Evolutionary conservation across 2,797 vertebrate species (phyloP), one percentile per base, ranked within the genome.

Genomic region (Halcyon badia): DNA sequence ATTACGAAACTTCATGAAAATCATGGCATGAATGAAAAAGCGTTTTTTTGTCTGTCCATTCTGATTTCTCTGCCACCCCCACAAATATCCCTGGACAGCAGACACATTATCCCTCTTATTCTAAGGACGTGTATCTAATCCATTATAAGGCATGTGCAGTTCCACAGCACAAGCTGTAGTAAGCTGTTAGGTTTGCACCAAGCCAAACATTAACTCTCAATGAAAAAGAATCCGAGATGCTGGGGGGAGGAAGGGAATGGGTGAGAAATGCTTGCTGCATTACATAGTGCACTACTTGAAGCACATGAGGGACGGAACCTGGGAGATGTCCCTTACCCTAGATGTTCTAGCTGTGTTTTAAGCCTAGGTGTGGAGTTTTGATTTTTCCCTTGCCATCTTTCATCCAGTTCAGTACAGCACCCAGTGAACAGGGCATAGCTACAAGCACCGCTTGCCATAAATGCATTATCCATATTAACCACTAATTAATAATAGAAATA

Each of bases 181-280:
- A 91, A 95, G 60, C 90, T 96, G 86, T 66, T 83, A 69, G 37
- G 70, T 87, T 81, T 75, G 90, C 56, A 90, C 44, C 83, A 83
- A 90, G 86, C 81, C 90, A 87, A 83, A 85, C 30, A 83, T 73
- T 83, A 91, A 94, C 77, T 91, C 61, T 76, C 80, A 37, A 18
- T 13, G 57, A 95, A 73, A 58, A 49, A 89, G 76, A 92, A 88
- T 33, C 44, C 3, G 6, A 85, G 24, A 86, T 18, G 61, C 89
- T 54, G 44, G 11, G 25, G 48, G 33, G 48, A 49, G 6, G 56
- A 87, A 70, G 35, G 48, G 44, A 30, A 18, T 0, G 7, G 77
- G 41, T 76, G 42, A 83, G 54, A 90, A 93, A 89, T 65, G 75
- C 13, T 83, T 92, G 64, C 41, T 65, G 44, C 44, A 61, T 83